phyloP scores from a whole-genome alignment of 2,888 invertebrate species.

The Epsilonema sp. region DNA sequence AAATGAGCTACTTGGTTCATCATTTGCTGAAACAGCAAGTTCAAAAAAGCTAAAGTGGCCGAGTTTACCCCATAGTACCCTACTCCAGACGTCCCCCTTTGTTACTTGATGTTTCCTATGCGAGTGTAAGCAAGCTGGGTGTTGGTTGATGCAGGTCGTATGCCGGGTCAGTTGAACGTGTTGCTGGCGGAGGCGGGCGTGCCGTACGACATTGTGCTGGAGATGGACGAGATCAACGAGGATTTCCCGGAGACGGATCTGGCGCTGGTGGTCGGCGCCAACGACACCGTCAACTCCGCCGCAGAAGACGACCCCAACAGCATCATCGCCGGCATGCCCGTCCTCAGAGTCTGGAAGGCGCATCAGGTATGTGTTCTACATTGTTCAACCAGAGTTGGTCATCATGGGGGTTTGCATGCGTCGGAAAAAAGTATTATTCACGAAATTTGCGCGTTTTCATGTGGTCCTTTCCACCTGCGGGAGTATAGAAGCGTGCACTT shows the following conservation, averaged over 20 bases:
- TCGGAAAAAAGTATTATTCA: too few relatives aligned
- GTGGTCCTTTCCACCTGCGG: too few relatives aligned
- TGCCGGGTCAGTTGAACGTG: slow-evolving; percentile 81
- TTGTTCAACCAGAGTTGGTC: slow-evolving; percentile 4
- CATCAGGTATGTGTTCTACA: slow-evolving; percentile 47
- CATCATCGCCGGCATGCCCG: slow-evolving; percentile 79
- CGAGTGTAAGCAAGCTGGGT: too few relatives aligned
- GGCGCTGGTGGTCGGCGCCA: slow-evolving; percentile 60
- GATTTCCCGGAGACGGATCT: slow-evolving; percentile 64
- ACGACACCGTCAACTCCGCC: slow-evolving; percentile 74
- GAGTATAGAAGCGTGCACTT: too few relatives aligned
- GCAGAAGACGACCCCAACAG: slow-evolving; percentile 75
- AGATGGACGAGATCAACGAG: slow-evolving; percentile 79
- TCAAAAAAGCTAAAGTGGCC: too few relatives aligned
- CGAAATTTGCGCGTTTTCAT: too few relatives aligned
- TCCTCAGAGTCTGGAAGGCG: slow-evolving; percentile 64
- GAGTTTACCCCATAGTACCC: too few relatives aligned
- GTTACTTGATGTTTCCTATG: too few relatives aligned
- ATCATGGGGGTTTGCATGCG: neutral
- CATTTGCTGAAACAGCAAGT: too few relatives aligned
- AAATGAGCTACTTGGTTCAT: too few relatives aligned
- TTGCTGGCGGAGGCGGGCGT: slow-evolving; percentile 77
- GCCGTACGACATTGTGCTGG: slow-evolving; percentile 63
- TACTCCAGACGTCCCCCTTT: too few relatives aligned
- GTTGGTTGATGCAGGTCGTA: slow-evolving; percentile 57